Evolutionary conservation across 2,113 vertebrate species (phyloP), one percentile per base, ranked within the genome.

Genomic region (Agelaius tricolor): DNA sequence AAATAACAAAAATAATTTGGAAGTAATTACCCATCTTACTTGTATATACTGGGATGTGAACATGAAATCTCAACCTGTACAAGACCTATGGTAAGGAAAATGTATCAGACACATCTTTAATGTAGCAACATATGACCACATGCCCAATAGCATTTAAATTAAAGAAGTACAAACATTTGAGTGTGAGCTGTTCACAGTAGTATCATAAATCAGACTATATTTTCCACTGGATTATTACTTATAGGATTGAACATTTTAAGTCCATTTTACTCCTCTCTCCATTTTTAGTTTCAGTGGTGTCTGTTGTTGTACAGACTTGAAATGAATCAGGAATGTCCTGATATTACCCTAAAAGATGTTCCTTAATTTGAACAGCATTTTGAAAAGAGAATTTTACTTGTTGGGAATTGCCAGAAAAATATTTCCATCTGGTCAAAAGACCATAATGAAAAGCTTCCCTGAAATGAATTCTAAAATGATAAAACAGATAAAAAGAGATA

Each of bases 1-100:
- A 78, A 96, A 95, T 51, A 59, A 81, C 22, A 94, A 96, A 92
- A 92, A 54, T 31, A 6, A 86, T 44, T 49, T 84, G 68, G 75
- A 85, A 89, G 43, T 52, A 91, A 78, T 52, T 82, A 77, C 11
- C 49, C 37, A 85, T 43, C 28, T 96, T 80, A 87, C 83, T 73
- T n/a, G 31, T 76, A 58, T 58, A 74, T 41, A 57, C 10, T 33
- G 46, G 37, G 66, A 87, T 59, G n/a, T 30, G 41, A 92, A 76
- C 24, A 47, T 14, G 43, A 69, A 81, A 77, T 89, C 54, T 75
- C 80, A 79, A 47, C 55, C n/a, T 51, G 21, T 21, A 61, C 17
- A 63, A 96, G 71, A 72, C 22, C 84, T 71, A 39, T 61, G 47
- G 33, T 72, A 80, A 68, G 17, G 31, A 87, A 91, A 20, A 12